A percentile compares a stretch with the other conserved stretches of the same genome.
These are phyloP conservation scores for Camptogramma bilineatum DNA, from an alignment of 2,888 invertebrate species.

Conservation along the genomic window DNA sequence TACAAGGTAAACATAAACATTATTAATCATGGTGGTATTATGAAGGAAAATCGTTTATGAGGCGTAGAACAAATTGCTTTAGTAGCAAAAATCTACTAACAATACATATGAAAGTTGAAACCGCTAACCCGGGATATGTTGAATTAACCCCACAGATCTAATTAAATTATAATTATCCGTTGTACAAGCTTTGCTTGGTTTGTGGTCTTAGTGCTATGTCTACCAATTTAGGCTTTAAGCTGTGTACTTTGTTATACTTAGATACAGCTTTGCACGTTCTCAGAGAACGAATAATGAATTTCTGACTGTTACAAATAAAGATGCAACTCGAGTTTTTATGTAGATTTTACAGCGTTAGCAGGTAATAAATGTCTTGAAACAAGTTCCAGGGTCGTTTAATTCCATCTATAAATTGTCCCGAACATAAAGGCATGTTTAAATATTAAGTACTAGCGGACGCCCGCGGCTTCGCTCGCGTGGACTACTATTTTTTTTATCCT, in stretches of 20 bases:
- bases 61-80: not conserved
- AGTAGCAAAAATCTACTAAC: too few species aligned
- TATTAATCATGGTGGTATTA: constrained; percentile 51
- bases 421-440: too few species aligned
- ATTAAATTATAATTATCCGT: not conserved
- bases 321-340: not conserved
- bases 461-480: too few species aligned
- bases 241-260: not conserved
- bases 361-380: not conserved
- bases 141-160: not conserved
- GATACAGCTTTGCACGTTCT: not conserved
- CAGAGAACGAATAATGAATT: not conserved
- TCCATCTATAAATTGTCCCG: too few species aligned
- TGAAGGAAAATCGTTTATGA: constrained; percentile 39
- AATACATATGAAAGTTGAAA: not conserved
- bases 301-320: not conserved
- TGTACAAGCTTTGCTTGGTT: not conserved
- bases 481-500: too few species aligned
- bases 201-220: not conserved
- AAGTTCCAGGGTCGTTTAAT: not conserved
- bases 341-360: not conserved
- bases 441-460: too few species aligned
- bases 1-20: constrained; percentile 54
- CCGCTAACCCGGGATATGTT: not conserved
- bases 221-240: not conserved